Conservation (phyloP, 64 coral and sea anemone species). For the Actinia tenebrosa region DNA sequence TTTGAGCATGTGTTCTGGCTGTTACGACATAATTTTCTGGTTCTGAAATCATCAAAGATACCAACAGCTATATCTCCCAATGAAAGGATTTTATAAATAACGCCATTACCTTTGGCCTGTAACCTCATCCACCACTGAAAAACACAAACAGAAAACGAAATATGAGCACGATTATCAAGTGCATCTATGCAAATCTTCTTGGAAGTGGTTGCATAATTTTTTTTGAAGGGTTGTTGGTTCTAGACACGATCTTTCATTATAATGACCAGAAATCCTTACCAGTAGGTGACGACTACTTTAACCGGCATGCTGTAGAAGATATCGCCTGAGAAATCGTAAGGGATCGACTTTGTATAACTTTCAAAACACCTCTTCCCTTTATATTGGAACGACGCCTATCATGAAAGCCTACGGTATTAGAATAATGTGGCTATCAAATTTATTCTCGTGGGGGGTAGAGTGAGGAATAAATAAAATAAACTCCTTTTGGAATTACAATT, state of each 20-base stretch:
- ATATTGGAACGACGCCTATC: too few relatives aligned
- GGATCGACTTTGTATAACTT: neutral
- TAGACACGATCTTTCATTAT: neutral
- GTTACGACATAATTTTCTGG: neutral
- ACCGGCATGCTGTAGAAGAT: constrained; percentile 35
- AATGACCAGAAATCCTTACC: constrained; percentile 24
- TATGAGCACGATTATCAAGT: neutral
- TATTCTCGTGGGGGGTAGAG: neutral
- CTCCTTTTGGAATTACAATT: neutral
- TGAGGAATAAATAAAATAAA: neutral
- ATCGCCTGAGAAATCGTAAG: neutral
- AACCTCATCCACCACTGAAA: constrained; percentile 64
- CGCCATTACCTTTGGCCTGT: constrained; percentile 43
- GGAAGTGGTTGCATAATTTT: too few relatives aligned
- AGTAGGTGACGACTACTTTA: constrained; percentile 35
- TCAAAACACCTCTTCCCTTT: neutral
- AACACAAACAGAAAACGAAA: neutral
- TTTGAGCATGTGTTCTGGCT: too few relatives aligned
- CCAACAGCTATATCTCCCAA: neutral
- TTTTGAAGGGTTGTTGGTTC: neutral
- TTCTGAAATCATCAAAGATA: neutral
- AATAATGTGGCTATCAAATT: too few relatives aligned
- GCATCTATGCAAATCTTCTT: too few relatives aligned
- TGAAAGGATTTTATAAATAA: neutral
- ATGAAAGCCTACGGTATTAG: too few relatives aligned